Evolutionary conservation across 2,888 invertebrate genomes (phyloP).

Genomic region (Perizoma flavofasciatum): DNA sequence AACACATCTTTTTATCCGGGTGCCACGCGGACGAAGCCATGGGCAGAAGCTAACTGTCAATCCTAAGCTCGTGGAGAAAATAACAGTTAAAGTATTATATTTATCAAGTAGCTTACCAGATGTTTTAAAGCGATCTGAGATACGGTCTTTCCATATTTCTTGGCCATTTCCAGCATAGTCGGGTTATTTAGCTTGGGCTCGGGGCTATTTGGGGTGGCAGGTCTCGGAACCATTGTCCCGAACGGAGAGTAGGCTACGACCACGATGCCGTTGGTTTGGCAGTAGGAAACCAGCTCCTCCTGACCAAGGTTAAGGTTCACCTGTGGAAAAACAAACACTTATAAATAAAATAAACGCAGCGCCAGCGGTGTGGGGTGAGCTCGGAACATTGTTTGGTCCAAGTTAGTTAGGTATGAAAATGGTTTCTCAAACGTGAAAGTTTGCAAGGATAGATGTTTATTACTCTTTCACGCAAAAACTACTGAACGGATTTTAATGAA

Average conservation of each 20-base stretch:
- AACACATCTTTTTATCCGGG: no score
- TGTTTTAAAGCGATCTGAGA: conserved; percentile 79
- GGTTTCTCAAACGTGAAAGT: no score
- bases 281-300: conserved; percentile 85
- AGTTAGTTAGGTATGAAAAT: no score
- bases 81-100: no score
- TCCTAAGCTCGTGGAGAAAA: no score
- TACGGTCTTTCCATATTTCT: conserved; percentile 86
- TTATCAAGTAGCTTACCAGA: conserved; percentile 38
- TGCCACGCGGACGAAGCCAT: no score
- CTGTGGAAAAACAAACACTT: conserved; percentile 44
- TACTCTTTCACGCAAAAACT: no score
- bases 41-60: no score
- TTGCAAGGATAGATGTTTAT: no score
- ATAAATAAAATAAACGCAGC: neutral
- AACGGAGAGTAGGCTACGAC: conserved; percentile 87
- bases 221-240: conserved; percentile 81
- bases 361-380: no score
- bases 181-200: conserved; percentile 82
- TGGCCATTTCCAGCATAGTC: conserved; percentile 80
- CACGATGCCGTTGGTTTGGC: conserved; percentile 82
- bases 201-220: conserved; percentile 66
- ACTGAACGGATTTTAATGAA: no score
- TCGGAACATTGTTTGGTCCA: no score
- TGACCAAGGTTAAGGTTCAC: conserved; percentile 87